phyloP scores from a whole-genome alignment of 2,888 invertebrate species.

The Ryuthela nishihirai region DNA sequence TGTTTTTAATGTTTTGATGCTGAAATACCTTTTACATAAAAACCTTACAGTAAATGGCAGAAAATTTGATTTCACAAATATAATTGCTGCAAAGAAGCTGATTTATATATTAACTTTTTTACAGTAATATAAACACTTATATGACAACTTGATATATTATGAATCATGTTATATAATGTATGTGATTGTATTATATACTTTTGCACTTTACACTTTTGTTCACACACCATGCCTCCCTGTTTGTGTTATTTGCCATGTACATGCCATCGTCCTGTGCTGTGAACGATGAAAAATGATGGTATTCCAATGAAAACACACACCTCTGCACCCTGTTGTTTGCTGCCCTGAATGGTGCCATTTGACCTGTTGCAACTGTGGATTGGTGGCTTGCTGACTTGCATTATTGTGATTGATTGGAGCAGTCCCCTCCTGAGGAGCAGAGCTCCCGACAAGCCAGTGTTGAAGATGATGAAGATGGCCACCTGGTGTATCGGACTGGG shows the following conservation, averaged over 20 bases:
- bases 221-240: constrained; percentile 38
- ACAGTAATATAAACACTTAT: too few species aligned
- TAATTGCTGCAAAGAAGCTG: too few species aligned
- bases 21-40: too few species aligned
- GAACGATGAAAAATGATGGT: constrained; percentile 2
- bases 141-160: too few species aligned
- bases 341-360: constrained; percentile 31
- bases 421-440: constrained; percentile 34
- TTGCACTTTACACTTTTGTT: too few species aligned
- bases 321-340: constrained; percentile 29
- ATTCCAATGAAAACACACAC: too few species aligned
- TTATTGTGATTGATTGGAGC: constrained; percentile 23
- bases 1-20: too few species aligned
- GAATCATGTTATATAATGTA: too few species aligned
- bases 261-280: constrained; percentile 26
- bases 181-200: too few species aligned
- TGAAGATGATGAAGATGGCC: constrained; percentile 99
- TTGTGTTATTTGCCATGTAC: constrained; percentile 39
- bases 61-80: too few species aligned
- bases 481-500: constrained; percentile 98
- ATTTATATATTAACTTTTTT: too few species aligned
- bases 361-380: constrained; percentile 27
- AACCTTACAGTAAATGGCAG: too few species aligned
- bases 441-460: constrained; percentile 64
- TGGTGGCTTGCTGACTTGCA: constrained; percentile 20